These are phyloP conservation scores for Hippocampus zosterae DNA, from an alignment of 2,113 vertebrate species.

Conservation along the genomic window DNA sequence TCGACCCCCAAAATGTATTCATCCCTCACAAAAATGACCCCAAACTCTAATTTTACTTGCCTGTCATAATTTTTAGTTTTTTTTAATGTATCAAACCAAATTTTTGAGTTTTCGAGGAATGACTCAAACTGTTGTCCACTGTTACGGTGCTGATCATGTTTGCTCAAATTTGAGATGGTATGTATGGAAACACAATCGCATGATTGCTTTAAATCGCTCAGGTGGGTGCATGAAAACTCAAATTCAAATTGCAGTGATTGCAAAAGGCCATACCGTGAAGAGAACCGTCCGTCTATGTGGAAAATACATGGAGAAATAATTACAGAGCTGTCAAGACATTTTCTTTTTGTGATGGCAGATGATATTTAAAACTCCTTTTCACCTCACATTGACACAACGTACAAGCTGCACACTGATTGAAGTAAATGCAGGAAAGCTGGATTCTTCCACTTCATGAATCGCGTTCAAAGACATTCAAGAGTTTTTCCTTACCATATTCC, in stretches of 20 bases:
- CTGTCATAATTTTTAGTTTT: too few species aligned
- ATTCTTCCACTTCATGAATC: background rate
- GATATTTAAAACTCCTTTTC: background rate
- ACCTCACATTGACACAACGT: background rate
- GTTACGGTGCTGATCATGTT: background rate
- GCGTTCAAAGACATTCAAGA: constrained; percentile 2
- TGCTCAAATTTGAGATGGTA: too few species aligned
- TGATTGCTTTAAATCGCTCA: background rate
- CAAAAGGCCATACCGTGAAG: background rate
- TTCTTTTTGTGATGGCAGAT: background rate
- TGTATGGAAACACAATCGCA: background rate
- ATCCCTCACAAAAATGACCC: too few species aligned
- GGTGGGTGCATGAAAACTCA: background rate
- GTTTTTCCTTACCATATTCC: constrained; percentile 35
- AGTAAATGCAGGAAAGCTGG: constrained; percentile 12
- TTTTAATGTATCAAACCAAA: too few species aligned
- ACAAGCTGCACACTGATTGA: background rate
- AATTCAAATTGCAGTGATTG: background rate
- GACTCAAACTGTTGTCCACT: background rate
- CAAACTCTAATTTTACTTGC: too few species aligned
- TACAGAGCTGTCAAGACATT: background rate
- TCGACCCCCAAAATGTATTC: too few species aligned
- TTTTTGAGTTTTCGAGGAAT: too few species aligned
- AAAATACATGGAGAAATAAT: background rate
- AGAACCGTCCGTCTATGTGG: background rate